Evolutionary conservation across 2,797 vertebrate genomes (phyloP).

Genomic region (Myotis daubentonii): DNA sequence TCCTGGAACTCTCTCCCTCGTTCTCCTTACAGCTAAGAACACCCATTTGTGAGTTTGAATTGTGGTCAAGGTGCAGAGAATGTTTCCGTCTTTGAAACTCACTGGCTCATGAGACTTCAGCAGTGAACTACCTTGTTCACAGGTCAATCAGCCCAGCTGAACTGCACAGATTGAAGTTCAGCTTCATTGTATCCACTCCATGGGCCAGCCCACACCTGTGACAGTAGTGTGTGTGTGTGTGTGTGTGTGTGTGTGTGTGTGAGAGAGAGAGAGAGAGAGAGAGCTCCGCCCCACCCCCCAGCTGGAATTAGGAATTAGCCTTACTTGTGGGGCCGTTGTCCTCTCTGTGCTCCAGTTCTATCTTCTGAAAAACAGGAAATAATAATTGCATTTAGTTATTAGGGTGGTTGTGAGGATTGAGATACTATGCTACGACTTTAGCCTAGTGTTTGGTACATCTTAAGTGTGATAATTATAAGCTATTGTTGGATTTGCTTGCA

Average conservation of each 20-base stretch:
- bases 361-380: background rate
- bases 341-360: background rate
- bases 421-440: background rate
- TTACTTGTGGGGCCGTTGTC: background rate
- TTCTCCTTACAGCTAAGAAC: slow-evolving; percentile 18
- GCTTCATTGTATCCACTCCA: background rate
- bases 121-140: background rate
- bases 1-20: slow-evolving; percentile 26
- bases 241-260: too few relatives aligned
- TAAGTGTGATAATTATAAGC: background rate
- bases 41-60: background rate
- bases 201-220: background rate
- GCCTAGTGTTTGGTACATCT: background rate
- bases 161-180: background rate
- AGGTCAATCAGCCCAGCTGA: background rate
- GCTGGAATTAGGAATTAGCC: too few relatives aligned
- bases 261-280: background rate
- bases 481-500: background rate
- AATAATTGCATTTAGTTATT: background rate
- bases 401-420: background rate
- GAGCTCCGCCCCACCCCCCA: accelerated
- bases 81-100: background rate
- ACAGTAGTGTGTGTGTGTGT: background rate
- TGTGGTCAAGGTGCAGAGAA: background rate
- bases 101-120: background rate